phyloP scores from a whole-genome alignment of 2,797 vertebrate genomes.

The Acipenser ruthenus region DNA sequence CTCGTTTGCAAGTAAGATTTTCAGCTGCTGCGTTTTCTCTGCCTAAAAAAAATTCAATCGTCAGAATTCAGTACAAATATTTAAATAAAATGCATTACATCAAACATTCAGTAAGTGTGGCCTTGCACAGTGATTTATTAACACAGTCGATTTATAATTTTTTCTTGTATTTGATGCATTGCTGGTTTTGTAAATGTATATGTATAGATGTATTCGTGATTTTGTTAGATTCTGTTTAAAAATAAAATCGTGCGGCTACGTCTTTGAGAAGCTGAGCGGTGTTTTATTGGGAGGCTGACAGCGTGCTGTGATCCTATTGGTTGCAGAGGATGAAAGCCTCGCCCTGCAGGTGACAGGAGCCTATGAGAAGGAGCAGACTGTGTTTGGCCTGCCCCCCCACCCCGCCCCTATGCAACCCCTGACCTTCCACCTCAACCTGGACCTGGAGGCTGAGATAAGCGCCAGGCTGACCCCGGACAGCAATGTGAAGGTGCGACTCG shows the following conservation, averaged over 20 bases:
- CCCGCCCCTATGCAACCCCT: conserved; percentile 26
- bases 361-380: conserved; percentile 45
- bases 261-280: background rate
- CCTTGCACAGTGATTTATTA: too few species aligned
- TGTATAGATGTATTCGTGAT: background rate
- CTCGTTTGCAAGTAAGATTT: too few species aligned
- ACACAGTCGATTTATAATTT: too few species aligned
- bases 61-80: too few species aligned
- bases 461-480: conserved; percentile 27
- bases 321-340: conserved; percentile 43
- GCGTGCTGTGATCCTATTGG: conserved; percentile 7
- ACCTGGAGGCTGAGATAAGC: conserved; percentile 53
- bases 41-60: too few species aligned
- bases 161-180: too few species aligned
- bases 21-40: too few species aligned
- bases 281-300: background rate
- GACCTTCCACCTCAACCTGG: conserved; percentile 55
- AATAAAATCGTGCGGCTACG: background rate
- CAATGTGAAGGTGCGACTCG: conserved; percentile 38
- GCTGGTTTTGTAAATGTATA: background rate
- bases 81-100: too few species aligned
- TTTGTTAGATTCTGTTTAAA: background rate
- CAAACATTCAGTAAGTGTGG: too few species aligned
- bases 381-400: conserved; percentile 1
- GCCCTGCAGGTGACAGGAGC: conserved; percentile 60